Conservation (phyloP, 2,113 vertebrate genomes). For the Aptenodytes forsteri region DNA sequence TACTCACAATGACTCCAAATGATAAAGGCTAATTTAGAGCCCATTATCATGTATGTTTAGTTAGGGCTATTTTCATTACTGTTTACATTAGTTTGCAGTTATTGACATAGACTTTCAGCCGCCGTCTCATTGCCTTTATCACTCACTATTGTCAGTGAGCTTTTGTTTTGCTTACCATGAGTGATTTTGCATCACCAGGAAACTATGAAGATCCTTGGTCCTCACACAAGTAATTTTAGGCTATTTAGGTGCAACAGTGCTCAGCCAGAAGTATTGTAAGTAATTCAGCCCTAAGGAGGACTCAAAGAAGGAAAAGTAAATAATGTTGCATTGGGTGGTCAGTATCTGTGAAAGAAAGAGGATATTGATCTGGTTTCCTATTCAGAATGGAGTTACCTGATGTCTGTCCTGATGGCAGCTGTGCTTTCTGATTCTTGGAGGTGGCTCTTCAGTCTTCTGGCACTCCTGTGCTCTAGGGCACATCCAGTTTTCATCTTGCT, state of each 20-base stretch:
- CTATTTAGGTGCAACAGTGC: neutral
- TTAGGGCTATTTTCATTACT: neutral
- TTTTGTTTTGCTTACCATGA: neutral
- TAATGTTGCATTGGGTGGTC: neutral
- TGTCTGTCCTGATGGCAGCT: neutral
- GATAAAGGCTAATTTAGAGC: constrained; percentile 3
- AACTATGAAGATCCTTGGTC: neutral
- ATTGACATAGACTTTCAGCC: neutral
- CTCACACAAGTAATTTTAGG: neutral
- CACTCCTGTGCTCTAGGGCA: rapidly evolving
- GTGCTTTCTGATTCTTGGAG: neutral
- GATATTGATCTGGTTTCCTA: neutral
- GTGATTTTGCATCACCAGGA: neutral
- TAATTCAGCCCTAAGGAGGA: neutral
- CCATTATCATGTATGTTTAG: neutral
- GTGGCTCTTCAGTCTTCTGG: neutral
- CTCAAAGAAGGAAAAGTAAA: neutral
- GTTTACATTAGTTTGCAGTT: neutral
- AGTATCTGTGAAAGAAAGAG: neutral
- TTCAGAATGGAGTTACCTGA: neutral
- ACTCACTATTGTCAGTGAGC: neutral
- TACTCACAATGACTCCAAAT: neutral
- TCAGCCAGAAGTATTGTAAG: neutral
- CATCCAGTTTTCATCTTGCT: neutral
- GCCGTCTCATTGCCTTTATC: neutral